These are phyloP conservation scores for Pocota personata DNA, from an alignment of 2,888 invertebrate genomes.

Conservation along the genomic window DNA sequence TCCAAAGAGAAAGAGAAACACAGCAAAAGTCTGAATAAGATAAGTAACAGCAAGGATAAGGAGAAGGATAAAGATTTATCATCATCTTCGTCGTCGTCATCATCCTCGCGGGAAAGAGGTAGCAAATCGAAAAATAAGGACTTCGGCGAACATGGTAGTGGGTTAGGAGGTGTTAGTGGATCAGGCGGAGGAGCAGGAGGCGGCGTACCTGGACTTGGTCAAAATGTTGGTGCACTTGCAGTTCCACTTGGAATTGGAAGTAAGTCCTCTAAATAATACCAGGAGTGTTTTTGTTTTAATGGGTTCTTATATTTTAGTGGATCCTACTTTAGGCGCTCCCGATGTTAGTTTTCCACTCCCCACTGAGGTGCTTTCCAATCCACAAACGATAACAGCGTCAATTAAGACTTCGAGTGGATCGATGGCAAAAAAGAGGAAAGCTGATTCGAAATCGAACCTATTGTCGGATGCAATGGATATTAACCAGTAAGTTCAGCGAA, in stretches of 20 bases:
- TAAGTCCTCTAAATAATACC: neutral
- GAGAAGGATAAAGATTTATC: constrained; percentile 80
- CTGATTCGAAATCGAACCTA: constrained; percentile 77
- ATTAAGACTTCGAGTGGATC: constrained; percentile 73
- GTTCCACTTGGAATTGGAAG: constrained; percentile 12
- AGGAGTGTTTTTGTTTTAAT: neutral
- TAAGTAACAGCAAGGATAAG: constrained; percentile 80
- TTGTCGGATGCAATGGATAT: constrained; percentile 77
- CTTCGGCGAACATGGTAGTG: constrained; percentile 41
- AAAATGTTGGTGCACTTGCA: constrained; percentile 16
- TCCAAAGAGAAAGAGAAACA: constrained; percentile 82
- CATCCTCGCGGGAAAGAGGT: constrained; percentile 81
- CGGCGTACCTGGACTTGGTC: constrained; percentile 33
- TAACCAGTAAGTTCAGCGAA: constrained; percentile 78
- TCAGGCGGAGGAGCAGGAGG: constrained; percentile 56
- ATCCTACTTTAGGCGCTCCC: constrained; percentile 79
- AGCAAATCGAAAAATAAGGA: constrained; percentile 82
- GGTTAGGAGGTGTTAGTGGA: constrained; percentile 36
- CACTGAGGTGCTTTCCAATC: constrained; percentile 21
- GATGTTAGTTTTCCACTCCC: constrained; percentile 43
- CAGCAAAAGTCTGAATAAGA: constrained; percentile 80
- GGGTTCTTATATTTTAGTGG: constrained; percentile 78
- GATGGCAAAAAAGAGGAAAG: constrained; percentile 81
- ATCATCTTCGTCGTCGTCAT: constrained; percentile 80
- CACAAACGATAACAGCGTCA: neutral